These are phyloP conservation scores for Arenaria interpres DNA, from an alignment of 2,113 vertebrate genomes.

Conservation along the genomic window DNA sequence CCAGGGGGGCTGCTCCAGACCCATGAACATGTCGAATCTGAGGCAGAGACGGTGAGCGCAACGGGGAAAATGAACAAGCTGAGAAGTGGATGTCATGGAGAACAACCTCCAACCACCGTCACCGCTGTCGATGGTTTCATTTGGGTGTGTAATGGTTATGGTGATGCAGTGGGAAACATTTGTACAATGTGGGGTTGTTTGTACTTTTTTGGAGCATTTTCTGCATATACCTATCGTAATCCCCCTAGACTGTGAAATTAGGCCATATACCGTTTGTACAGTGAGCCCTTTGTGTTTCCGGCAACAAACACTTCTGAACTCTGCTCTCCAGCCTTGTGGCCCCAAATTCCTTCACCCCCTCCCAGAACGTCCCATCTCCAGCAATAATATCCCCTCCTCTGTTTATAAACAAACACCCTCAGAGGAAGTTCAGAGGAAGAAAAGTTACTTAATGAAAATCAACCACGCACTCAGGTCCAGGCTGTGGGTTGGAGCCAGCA, in stretches of 20 bases:
- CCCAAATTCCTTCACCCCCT: constrained; percentile 29
- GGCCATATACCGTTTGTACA: constrained; percentile 58
- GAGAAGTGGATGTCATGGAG: not conserved
- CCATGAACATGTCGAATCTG: not conserved
- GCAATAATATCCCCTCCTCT: constrained; percentile 60
- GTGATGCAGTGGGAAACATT: constrained; percentile 61
- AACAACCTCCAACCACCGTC: not conserved
- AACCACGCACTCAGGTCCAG: not conserved
- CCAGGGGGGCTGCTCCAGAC: not conserved
- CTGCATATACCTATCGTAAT: constrained; percentile 69
- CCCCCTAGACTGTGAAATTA: constrained; percentile 64
- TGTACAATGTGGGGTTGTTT: constrained; percentile 40
- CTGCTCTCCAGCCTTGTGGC: constrained; percentile 25
- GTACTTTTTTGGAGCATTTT: constrained; percentile 65
- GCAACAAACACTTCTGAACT: constrained; percentile 67
- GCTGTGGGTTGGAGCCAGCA: constrained; percentile 1
- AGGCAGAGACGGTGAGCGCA: not conserved
- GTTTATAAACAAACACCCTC: constrained; percentile 74
- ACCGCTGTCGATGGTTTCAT: not conserved
- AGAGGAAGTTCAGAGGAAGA: constrained; percentile 52
- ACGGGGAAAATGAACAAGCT: not conserved
- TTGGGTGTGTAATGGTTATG: not conserved
- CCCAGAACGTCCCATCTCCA: constrained; percentile 20
- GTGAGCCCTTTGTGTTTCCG: constrained; percentile 71
- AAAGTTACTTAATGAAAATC: constrained; percentile 50